Conservation (phyloP, 2,888 invertebrate species). For the Lumbricus terrestris region DNA sequence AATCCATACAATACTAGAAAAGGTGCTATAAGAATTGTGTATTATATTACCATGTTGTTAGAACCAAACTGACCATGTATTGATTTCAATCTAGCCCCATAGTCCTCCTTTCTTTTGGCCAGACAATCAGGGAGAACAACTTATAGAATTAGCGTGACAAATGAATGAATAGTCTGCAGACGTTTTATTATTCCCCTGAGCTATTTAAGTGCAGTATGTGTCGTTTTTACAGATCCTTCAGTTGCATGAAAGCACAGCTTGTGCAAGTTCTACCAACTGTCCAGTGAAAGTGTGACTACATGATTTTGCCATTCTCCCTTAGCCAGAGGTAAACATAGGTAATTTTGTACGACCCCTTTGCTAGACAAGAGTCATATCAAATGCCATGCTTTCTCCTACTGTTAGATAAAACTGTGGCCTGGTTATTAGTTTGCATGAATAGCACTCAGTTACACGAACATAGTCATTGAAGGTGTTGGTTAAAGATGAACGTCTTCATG, state of each 20-base stretch:
- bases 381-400: too few relatives aligned
- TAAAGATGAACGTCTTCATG: not conserved
- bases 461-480: not conserved
- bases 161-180: not conserved
- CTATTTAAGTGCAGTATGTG: too few relatives aligned
- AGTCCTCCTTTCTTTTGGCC: not conserved
- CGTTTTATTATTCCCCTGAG: too few relatives aligned
- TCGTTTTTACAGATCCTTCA: too few relatives aligned
- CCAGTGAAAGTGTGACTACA: too few relatives aligned
- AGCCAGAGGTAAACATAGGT: not conserved
- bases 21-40: not conserved
- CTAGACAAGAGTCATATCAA: not conserved
- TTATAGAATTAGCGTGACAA: not conserved
- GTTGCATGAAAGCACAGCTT: too few relatives aligned
- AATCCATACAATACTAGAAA: not conserved
- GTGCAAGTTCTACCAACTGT: too few relatives aligned
- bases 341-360: not conserved
- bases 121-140: not conserved
- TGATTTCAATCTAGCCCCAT: not conserved
- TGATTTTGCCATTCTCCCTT: too few relatives aligned
- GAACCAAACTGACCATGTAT: not conserved
- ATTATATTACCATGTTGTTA: not conserved
- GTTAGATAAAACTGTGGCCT: not conserved
- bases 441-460: not conserved
- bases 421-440: not conserved